Base-by-base conservation (phyloP, 53 echinoderm and acorn worm genomes). In the Luidia sarsii region DNA sequence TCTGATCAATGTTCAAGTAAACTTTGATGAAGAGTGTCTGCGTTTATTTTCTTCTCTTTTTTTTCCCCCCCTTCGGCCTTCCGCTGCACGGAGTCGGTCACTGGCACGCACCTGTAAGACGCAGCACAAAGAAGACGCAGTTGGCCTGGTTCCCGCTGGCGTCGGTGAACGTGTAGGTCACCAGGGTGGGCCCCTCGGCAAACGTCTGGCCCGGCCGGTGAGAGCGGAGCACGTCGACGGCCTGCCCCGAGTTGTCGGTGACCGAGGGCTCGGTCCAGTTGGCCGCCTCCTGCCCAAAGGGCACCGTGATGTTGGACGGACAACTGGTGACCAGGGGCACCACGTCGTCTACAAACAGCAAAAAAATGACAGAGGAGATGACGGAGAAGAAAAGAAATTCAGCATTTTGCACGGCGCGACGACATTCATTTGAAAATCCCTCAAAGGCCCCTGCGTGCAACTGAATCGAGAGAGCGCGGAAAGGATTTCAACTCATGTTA, bases 241-340 rank as follows among this genome's bases (percentile, higher is more conserved):
- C 51, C 2, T 72, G 35, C 11, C 70, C 62, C 5, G 90, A 90
- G 50, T 59, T 28, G 46, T 84, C 84, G 5, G 84, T 57, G 0
- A 75, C 86, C 28, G 57, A 48, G 29, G 86, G 82, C 25, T 56
- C 73, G 9, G 15, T 38, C 90, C 90, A 90, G 27, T 23, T 48
- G 18, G 81, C 86, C 10, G 36, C 51, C 28, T 61, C 35, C 34
- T 15, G 14, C 14, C 64, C 64, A 23, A 64, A 36, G 4, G 43
- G 43, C 14, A 79, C 24, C 0, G 25, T 59, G 18, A 68, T 38
- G 24, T 68, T 23, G 11, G 15, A 14, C 20, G 84, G 84, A 35
- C 84, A 84, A 18, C 31, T 39, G 51, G 51, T 84, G 29, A 72
- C 37, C 7, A 50, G 14, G 0, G 65, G 84, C 14, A 65, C n/a